phyloP scores from a whole-genome alignment of 2,797 vertebrate species.

The Epinephelus coioides region DNA sequence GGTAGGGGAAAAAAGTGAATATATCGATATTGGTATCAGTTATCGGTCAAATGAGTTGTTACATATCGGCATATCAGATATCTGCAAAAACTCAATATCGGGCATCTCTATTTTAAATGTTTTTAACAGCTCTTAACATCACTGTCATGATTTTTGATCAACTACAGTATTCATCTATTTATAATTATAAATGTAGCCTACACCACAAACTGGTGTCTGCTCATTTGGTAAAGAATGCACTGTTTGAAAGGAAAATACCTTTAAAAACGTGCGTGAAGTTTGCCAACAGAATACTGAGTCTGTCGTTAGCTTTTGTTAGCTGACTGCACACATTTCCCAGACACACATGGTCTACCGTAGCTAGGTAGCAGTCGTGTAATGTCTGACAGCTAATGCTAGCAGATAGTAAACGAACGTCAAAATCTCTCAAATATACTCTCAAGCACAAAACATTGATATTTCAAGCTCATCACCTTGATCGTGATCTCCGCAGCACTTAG shows the following conservation, averaged over 20 bases:
- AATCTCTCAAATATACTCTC: not conserved
- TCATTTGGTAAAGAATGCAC: not conserved
- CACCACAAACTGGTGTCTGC: not conserved
- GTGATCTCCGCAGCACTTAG: not conserved
- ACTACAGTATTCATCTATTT: not conserved
- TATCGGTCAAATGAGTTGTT: too few relatives aligned
- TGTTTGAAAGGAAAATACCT: not conserved
- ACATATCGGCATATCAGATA: too few relatives aligned
- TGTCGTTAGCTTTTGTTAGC: not conserved
- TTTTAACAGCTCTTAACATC: not conserved
- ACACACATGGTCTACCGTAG: not conserved
- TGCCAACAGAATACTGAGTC: not conserved
- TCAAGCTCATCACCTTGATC: constrained; percentile 13
- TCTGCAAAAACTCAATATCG: too few relatives aligned
- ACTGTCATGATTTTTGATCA: not conserved
- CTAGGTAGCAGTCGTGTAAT: not conserved
- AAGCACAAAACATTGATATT: not conserved
- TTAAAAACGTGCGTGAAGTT: not conserved
- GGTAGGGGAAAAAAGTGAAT: too few relatives aligned
- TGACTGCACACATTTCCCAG: not conserved
- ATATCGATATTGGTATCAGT: too few relatives aligned
- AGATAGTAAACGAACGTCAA: not conserved
- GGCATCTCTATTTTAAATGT: too few relatives aligned
- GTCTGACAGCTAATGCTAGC: not conserved
- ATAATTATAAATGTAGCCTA: too few relatives aligned